Evolutionary conservation across 2,888 invertebrate species (phyloP).

Genomic region (Meiosimyza platycephala): DNA sequence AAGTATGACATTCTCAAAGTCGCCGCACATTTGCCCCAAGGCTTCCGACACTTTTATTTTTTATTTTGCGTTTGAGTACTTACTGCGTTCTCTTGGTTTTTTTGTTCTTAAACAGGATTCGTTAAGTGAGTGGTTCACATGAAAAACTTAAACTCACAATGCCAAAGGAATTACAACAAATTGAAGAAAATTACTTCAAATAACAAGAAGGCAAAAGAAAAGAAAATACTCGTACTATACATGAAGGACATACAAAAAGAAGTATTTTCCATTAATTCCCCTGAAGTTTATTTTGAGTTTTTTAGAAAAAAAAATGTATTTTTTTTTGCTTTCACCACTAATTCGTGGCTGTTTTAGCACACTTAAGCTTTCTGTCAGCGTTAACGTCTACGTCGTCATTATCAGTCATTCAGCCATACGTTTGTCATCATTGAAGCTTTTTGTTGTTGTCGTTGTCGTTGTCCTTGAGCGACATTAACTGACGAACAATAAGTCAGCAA

Average conservation of each 20-base stretch:
- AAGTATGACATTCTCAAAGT: too few relatives aligned
- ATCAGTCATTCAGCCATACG: background rate
- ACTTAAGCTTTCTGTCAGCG: background rate
- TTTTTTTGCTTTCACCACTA: background rate
- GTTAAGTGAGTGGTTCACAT: too few relatives aligned
- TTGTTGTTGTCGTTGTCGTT: too few relatives aligned
- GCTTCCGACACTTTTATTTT: too few relatives aligned
- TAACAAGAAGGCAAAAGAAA: conserved; percentile 35
- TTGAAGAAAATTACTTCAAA: conserved; percentile 25
- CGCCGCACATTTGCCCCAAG: too few relatives aligned
- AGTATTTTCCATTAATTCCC: conserved; percentile 3
- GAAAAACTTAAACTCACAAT: conserved; percentile 46
- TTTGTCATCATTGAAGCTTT: too few relatives aligned
- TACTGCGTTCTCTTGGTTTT: too few relatives aligned
- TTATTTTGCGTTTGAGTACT: too few relatives aligned
- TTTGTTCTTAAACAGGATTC: too few relatives aligned
- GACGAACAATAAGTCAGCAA: conserved; percentile 28
- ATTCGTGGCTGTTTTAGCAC: background rate
- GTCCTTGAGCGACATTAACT: conserved; percentile 22
- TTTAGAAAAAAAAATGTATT: background rate
- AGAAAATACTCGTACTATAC: background rate
- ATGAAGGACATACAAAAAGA: conserved; percentile 50
- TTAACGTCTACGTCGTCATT: conserved; percentile 3
- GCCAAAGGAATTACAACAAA: conserved; percentile 58
- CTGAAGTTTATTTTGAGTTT: background rate